Base-by-base conservation (phyloP, 2,888 invertebrate genomes). In the Andrena praecox region DNA sequence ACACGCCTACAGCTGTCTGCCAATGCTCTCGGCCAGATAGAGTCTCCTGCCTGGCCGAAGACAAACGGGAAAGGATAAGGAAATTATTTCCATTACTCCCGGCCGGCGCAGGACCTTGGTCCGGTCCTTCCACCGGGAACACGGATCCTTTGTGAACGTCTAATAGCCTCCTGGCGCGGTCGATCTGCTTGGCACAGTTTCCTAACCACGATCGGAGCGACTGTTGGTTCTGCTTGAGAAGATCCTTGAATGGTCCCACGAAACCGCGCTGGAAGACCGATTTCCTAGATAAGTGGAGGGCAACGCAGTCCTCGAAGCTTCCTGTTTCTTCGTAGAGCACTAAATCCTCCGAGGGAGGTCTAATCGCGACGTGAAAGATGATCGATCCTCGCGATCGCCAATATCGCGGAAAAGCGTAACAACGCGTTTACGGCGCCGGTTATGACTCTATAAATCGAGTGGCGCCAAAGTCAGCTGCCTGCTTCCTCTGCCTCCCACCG, bases 1-100 rank as follows among this genome's bases (percentile, higher is more conserved):
- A 84, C 76, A 89, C 89, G 89, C 88, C 87, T 89, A 89, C 85
- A 83, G 81, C 77, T 80, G 87, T 87, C 86, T 87, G 80, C 82
- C 81, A 75, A 82, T 85, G 78, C 75, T 78, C 74, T 64, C 67
- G 63, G 27, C 77, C 56, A 56, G 81, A 84, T 80, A 83, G 80
- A 82, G 80, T n/a, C 74, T 72, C 78, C 68, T 75, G 80, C 77
- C 63, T 29, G 76, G 68, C 68, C 71, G 69, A 72, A 77, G 73
- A 56, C 67, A 68, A 77, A 80, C 77, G 73, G 56, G 56, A 76
- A 79, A 77, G 73, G 62, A 66, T n/a, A 69, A 31, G 20, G 54
- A 72, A 70, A 69, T 72, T 76, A 54, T 80, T 71, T 52, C 52
- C 69, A 29, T 73, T 60, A 60, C 29, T 59, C 10, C 35, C 66